These are phyloP conservation scores for Drosophila punjabiensis DNA, from an alignment of 1,140 invertebrate species.

Conservation along the genomic window DNA sequence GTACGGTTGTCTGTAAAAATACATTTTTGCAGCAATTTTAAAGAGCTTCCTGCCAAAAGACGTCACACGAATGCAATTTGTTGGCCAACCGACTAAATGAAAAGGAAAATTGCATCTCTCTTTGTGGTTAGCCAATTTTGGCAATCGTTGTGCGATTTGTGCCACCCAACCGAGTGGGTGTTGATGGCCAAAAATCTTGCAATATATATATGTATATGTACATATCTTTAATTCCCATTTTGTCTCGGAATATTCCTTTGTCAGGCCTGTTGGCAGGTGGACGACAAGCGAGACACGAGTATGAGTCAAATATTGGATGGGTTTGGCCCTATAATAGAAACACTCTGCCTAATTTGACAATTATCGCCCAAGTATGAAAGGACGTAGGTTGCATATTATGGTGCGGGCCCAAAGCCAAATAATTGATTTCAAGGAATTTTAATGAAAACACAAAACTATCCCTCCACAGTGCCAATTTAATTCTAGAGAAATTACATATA, in stretches of 20 bases:
- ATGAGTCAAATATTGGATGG: slow-evolving; percentile 36
- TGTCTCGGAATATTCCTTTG: slow-evolving; percentile 49
- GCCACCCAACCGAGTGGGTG: slow-evolving; percentile 51
- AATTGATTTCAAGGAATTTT: slow-evolving; percentile 45
- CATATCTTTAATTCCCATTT: slow-evolving; percentile 5
- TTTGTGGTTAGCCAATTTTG: slow-evolving; percentile 44
- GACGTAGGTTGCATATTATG: neutral
- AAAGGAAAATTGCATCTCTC: slow-evolving; percentile 56
- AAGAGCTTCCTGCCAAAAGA: slow-evolving; percentile 39
- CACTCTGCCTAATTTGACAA: slow-evolving; percentile 46
- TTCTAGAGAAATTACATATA: slow-evolving; percentile 5
- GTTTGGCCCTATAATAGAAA: slow-evolving; percentile 46
- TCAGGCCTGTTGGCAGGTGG: slow-evolving; percentile 51
- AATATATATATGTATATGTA: neutral
- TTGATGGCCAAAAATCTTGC: slow-evolving; percentile 41
- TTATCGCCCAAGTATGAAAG: slow-evolving; percentile 33
- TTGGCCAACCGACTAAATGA: slow-evolving; percentile 47
- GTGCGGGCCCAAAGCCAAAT: slow-evolving; percentile 10
- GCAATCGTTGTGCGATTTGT: slow-evolving; percentile 24
- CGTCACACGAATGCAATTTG: slow-evolving; percentile 43
- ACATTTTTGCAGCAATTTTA: slow-evolving; percentile 27
- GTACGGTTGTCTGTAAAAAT: slow-evolving; percentile 35
- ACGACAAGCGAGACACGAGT: slow-evolving; percentile 11
- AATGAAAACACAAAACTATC: slow-evolving; percentile 27
- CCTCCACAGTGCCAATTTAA: slow-evolving; percentile 8